These are phyloP conservation scores for Prunella fulvescens DNA, from an alignment of 2,113 vertebrate species.

Conservation along the genomic window DNA sequence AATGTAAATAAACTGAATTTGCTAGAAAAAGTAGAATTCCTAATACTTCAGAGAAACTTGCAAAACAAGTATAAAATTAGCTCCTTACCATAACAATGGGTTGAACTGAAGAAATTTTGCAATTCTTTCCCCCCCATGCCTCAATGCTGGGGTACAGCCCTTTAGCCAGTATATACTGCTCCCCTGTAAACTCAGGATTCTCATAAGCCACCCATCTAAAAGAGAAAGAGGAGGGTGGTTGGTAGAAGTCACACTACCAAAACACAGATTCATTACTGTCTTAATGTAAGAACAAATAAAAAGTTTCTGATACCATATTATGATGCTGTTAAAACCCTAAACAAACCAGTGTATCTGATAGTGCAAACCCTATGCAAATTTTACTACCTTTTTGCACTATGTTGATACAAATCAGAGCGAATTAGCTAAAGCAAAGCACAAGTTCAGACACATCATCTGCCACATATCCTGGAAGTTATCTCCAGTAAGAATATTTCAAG, in stretches of 20 bases:
- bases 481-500: background rate
- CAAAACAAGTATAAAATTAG: background rate
- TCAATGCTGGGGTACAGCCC: slow-evolving; percentile 84
- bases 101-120: slow-evolving; percentile 87
- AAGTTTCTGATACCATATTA: background rate
- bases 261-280: background rate
- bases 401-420: background rate
- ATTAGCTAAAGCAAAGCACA: background rate
- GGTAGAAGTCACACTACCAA: background rate
- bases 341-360: background rate
- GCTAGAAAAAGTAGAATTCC: background rate
- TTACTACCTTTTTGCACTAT: background rate
- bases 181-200: slow-evolving; percentile 87
- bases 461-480: background rate
- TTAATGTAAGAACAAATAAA: background rate
- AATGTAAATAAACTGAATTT: background rate
- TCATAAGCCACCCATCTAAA: slow-evolving; percentile 94
- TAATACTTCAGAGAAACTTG: background rate
- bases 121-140: slow-evolving; percentile 86
- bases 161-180: slow-evolving; percentile 89
- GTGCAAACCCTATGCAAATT: background rate
- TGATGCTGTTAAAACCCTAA: background rate
- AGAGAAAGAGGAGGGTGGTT: background rate
- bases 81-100: slow-evolving; percentile 87
- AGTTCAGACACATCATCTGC: background rate